Conservation (phyloP, 2,113 vertebrate species). For the Scytalopus superciliaris region DNA sequence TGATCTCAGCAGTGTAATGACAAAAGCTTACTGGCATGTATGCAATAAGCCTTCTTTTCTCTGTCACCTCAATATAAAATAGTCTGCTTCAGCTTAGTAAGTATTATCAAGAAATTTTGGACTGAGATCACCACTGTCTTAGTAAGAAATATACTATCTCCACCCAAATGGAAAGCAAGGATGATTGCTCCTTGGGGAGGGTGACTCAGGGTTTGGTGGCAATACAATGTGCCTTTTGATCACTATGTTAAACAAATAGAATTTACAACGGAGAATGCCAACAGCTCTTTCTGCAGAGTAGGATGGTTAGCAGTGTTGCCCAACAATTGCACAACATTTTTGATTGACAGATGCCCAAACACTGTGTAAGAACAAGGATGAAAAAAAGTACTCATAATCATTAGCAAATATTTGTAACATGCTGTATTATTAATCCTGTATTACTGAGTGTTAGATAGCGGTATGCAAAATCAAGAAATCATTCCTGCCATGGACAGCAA, state of each 20-base stretch:
- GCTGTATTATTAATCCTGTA: background rate
- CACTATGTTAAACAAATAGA: constrained; percentile 30
- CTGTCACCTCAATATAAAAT: background rate
- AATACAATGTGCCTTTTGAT: constrained; percentile 38
- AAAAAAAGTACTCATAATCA: background rate
- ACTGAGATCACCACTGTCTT: background rate
- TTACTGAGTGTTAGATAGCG: background rate
- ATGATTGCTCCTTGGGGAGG: constrained; percentile 29
- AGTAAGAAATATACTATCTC: background rate
- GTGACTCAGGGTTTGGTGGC: constrained; percentile 56
- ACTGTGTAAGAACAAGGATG: background rate
- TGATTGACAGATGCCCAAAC: background rate
- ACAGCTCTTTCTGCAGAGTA: background rate
- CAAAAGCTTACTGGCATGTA: background rate
- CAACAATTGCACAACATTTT: constrained; percentile 25
- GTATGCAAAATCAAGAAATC: background rate
- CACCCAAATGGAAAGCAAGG: constrained; percentile 54
- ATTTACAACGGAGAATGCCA: background rate
- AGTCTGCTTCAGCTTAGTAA: background rate
- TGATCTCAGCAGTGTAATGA: background rate
- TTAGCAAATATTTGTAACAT: background rate
- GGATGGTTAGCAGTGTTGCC: background rate
- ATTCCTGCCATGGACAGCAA: background rate
- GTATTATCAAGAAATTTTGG: background rate
- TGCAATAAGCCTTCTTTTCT: background rate